These are phyloP conservation scores for Plebejus argus DNA, from an alignment of 2,888 invertebrate genomes.

Conservation along the genomic window DNA sequence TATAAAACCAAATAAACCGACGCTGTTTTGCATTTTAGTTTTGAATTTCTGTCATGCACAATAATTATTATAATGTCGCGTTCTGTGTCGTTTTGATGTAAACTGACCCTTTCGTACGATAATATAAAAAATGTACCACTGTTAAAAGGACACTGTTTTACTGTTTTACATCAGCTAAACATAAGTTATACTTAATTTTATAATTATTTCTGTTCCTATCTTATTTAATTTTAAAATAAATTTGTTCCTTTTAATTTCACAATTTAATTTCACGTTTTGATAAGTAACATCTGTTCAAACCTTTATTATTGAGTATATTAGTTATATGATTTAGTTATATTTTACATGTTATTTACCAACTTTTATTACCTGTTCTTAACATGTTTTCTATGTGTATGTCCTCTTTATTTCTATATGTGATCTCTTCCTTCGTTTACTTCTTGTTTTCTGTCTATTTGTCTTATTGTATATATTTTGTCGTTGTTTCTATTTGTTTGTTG, in stretches of 20 bases:
- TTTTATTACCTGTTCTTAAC: slow-evolving; percentile 1
- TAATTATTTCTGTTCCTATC: neutral
- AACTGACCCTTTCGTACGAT: neutral
- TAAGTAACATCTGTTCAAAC: neutral
- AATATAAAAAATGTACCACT: neutral
- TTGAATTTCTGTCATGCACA: neutral
- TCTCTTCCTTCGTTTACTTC: slow-evolving; percentile 3
- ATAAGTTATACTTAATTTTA: too few relatives aligned
- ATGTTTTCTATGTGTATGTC: slow-evolving; percentile 26
- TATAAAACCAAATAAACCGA: neutral
- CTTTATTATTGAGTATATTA: neutral
- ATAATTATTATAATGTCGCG: too few relatives aligned
- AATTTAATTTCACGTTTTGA: too few relatives aligned
- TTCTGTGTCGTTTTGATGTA: neutral
- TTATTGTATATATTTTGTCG: neutral
- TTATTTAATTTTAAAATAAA: neutral
- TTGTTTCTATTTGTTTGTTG: neutral
- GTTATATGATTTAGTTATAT: neutral
- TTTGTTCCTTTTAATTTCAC: too few relatives aligned
- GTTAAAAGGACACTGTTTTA: too few relatives aligned
- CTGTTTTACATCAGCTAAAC: too few relatives aligned
- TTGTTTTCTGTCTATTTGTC: neutral
- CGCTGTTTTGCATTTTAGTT: neutral
- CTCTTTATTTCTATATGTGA: neutral
- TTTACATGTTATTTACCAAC: slow-evolving; percentile 10